These are phyloP conservation scores for Microcebus lehilahytsara DNA, from an alignment of 2,113 vertebrate genomes.

Conservation along the genomic window DNA sequence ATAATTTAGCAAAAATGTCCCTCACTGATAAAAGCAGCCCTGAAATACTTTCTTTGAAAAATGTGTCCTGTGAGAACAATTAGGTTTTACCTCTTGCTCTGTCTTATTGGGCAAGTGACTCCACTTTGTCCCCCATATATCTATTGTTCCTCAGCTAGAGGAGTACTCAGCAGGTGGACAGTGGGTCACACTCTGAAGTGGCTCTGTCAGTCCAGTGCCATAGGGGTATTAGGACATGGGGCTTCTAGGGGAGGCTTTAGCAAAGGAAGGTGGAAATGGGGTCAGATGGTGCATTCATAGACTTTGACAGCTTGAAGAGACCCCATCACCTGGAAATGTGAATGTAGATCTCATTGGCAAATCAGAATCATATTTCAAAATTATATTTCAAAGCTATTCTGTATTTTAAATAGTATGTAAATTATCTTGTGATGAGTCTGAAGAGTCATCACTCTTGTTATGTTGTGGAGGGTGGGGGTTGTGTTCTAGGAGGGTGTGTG, in stretches of 20 bases:
- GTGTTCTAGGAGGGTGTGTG: neutral
- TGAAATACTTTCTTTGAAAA: slow-evolving; percentile 41
- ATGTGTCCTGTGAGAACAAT: neutral
- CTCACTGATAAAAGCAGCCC: neutral
- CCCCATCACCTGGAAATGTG: neutral
- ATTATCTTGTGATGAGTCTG: slow-evolving; percentile 30
- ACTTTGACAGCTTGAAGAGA: neutral
- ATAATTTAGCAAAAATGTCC: slow-evolving; percentile 1
- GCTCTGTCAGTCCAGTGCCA: neutral
- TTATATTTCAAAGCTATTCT: slow-evolving; percentile 39
- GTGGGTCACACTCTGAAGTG: neutral
- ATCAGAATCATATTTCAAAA: neutral
- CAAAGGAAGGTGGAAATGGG: neutral
- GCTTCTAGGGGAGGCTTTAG: neutral
- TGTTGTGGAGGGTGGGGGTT: neutral
- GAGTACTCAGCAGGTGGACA: neutral
- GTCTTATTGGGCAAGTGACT: neutral
- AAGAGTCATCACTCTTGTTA: neutral
- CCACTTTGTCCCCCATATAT: neutral
- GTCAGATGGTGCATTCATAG: neutral
- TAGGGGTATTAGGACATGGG: neutral
- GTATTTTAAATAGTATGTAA: neutral
- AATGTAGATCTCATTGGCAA: neutral
- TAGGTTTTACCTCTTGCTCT: neutral
- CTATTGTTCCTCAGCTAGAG: neutral